Evolutionary conservation across 2,888 invertebrate genomes (phyloP), one percentile per base, ranked within the genome.

Genomic region (Shargacucullia verbasci): DNA sequence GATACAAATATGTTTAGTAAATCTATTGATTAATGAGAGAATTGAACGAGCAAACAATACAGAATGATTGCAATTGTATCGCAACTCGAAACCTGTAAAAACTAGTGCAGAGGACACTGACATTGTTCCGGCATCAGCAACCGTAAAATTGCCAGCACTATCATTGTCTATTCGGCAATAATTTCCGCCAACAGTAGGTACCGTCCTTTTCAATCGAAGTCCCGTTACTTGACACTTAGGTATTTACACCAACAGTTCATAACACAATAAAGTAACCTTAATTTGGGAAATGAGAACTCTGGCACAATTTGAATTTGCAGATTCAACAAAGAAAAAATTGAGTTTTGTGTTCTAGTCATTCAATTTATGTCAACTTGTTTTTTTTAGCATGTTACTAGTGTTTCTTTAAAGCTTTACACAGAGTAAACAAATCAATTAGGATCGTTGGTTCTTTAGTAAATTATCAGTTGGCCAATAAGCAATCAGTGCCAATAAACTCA

Each of bases 61-160:
- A 27, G 14, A 44, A 39, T 7, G 12, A 33, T 9, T 40, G 39
- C 41, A 41, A 15, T 37, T 31, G 15, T 37, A 45, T 55, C 20
- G 20, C 56, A 43, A 57, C 29, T 37, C 29, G 35, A 52, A 62
- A 67, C 41, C 56, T 59, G 59, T 56, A 59, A 69, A 74, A 58
- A 69, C 37, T 48, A 52, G 50, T 66, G 62, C 46, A 60, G 84
- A 84, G 89, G 86, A 83, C 88, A 85, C 78, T 87, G 83, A 91
- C 92, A 85, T 76, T 84, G 90, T 90, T 88, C 88, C 86, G 84
- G 79, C 82, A 78, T 75, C 81, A 87, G 82, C 81, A 72, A 92
- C 87, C 90, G 90, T 91, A 86, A 92, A 91, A 92, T 91, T 87
- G 81, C 76, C 61, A 79, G 56, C 70, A 70, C 70, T 70, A 76